Evolutionary conservation across 1,140 invertebrate genomes (phyloP), one percentile per base, ranked within the genome.

Genomic region (Antheraea mylitta): DNA sequence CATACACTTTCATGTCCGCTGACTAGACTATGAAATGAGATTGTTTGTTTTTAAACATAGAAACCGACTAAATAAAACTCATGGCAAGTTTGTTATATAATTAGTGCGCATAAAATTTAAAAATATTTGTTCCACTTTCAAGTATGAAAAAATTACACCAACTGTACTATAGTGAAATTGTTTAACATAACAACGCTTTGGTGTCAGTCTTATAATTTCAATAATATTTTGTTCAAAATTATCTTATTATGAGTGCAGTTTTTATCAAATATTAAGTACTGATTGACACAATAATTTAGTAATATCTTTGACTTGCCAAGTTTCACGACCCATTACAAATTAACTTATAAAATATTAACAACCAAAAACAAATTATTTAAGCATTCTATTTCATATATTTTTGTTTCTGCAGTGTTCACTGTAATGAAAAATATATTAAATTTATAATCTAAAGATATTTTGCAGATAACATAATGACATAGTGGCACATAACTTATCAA

Each of bases 151-250:
- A n/a, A n/a, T n/a, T n/a, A n/a, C n/a, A 30, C 22, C 22, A 30
- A 42, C 7, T 42, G 38, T 42, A 42, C 11, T 42, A 0, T 11
- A 42, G 11, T 42, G 7, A 42, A 42, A 10, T 42, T 10, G 38
- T 42, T 11, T 19, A 18, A 61, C 18, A 61, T 16, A 30, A 30
- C 22, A 30, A 30, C 22, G 22, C 18, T 61, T 61, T 22, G 19
- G 59, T 66, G 42, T 83, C 81, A 83, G 79, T 81, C 79, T 81
- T 81, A 76, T 79, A 75, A 68, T 67, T 72, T 72, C 76, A 70
- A 63, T 72, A 64, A 45, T 60, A 68, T 38, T 75, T 79, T 78
- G 73, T 79, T 81, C 74, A 64, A 72, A 76, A 60, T 61, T 18
- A 72, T 64, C 66, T 75, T 71, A 72, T 60, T 16, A 62, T 67